These are phyloP conservation scores for Macrotrachela quadricornifera DNA, from an alignment of 1,140 invertebrate species.

Conservation along the genomic window DNA sequence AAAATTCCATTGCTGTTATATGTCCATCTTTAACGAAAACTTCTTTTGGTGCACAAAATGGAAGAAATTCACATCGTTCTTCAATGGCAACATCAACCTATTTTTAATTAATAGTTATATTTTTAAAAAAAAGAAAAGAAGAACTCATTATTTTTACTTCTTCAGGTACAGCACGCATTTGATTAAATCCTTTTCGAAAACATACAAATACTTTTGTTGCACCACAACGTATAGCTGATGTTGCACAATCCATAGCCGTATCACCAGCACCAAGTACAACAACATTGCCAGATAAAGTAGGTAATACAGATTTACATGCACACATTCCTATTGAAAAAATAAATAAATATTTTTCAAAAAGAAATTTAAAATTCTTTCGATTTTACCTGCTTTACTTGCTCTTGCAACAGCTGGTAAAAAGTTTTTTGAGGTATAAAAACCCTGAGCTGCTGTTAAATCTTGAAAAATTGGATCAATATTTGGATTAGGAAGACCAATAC, in stretches of 20 bases:
- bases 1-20: slow-evolving; percentile 43
- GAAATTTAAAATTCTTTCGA: no score
- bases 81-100: slow-evolving; percentile 64
- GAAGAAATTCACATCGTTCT: slow-evolving; percentile 89
- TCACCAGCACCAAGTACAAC: slow-evolving; percentile 86
- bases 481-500: slow-evolving; percentile 70
- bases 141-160: slow-evolving; percentile 33
- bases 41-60: slow-evolving; percentile 64
- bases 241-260: slow-evolving; percentile 95
- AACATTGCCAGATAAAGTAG: slow-evolving; percentile 57
- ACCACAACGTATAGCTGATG: slow-evolving; percentile 79
- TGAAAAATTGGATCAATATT: slow-evolving; percentile 59
- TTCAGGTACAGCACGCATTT: slow-evolving; percentile 85
- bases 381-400: slow-evolving; percentile 50
- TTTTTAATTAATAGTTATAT: no score
- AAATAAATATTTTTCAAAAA: no score
- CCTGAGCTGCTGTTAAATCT: slow-evolving; percentile 49
- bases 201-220: slow-evolving; percentile 71
- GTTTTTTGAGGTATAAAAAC: slow-evolving; percentile 82
- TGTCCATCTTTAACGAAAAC: slow-evolving; percentile 45
- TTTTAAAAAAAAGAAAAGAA: no score
- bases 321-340: slow-evolving; percentile 41
- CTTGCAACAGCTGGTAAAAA: slow-evolving; percentile 66
- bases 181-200: slow-evolving; percentile 70
- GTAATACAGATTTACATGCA: slow-evolving; percentile 47